Base-by-base conservation (phyloP, 1,140 invertebrate genomes). In the Trypoxylus dichotomus region DNA sequence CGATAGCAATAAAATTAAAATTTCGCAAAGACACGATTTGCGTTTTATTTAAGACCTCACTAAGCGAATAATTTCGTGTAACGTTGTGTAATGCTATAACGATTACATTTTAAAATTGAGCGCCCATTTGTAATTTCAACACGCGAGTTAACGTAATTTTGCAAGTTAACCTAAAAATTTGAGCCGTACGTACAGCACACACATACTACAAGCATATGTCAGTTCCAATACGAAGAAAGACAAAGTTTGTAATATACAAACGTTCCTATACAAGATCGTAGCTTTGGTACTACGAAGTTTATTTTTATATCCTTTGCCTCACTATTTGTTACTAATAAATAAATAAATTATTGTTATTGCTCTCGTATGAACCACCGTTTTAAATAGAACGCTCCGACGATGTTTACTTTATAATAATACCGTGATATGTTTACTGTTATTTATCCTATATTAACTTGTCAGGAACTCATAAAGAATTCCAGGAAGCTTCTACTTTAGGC, bases 391-490 rank as follows among this genome's bases (percentile, higher is more conserved):
- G 47, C 13, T n/a, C 19, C 47, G 47, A 19, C 6, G 19, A n/a
- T 54, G 47, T 54, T 54, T 54, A 54, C 47, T n/a, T 54, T 54
- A 54, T 54, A 54, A 54, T 54, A 54, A 54, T 54, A 54, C 19
- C 47, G 47, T 54, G 47, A 54, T 54, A 54, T 54, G 47, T 54
- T 54, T 54, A 54, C 19, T 5, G 47, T 54, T 54, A 54, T 54
- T 54, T 54, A 54, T 54, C 47, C 19, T 19, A 54, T 54, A 54
- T 54, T 54, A 54, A 54, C 15, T 54, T 54, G 47, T 54, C 47
- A 54, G 47, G 47, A 54, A 54, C 47, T 54, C 47, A n/a, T 54
- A 54, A 54, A 54, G 47, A 54, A 54, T 54, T 47, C 43, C 13
- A 47, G 13, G 43, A 37, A 37, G 32, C 10, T 37, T 37, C 32